Percentiles rank a stretch among this genome's conserved stretches.
Evolutionary conservation across 2,797 vertebrate species (phyloP).

Genomic region (Anomalospiza imberbis): DNA sequence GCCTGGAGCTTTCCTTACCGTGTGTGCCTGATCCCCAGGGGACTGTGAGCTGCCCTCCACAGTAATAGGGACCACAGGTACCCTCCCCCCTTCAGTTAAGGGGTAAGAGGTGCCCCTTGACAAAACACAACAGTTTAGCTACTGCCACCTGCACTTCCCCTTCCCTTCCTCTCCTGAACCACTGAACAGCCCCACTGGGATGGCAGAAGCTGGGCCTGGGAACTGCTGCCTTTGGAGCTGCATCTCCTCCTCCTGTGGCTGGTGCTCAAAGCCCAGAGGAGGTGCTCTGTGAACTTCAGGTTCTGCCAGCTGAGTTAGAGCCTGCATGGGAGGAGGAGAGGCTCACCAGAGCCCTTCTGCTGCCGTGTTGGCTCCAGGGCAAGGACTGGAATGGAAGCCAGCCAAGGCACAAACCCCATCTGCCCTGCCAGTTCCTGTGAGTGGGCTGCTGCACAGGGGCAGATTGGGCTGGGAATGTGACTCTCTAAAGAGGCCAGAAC

Average conservation of each 20-base stretch:
- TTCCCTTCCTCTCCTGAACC: neutral
- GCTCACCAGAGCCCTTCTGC: slow-evolving; percentile 4
- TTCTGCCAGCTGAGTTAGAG: neutral
- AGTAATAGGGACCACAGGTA: neutral
- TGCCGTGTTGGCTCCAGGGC: neutral
- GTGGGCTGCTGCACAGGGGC: neutral
- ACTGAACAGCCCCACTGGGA: neutral
- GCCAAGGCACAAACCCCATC: neutral
- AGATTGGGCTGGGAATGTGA: neutral
- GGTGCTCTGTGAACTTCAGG: neutral
- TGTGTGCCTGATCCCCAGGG: slow-evolving; percentile 55
- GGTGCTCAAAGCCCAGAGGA: neutral
- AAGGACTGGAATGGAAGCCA: neutral
- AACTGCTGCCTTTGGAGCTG: neutral
- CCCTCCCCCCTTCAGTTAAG: neutral
- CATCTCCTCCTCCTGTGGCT: neutral
- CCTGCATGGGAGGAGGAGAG: slow-evolving; percentile 10
- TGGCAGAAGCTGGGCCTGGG: neutral
- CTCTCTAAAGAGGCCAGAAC: neutral
- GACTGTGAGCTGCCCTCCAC: slow-evolving; percentile 31
- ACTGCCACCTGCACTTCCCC: slow-evolving; percentile 17
- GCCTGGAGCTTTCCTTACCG: slow-evolving; percentile 6
- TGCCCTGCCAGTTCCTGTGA: neutral
- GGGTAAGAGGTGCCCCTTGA: neutral
- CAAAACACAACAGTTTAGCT: neutral